Evolutionary conservation across 2,888 invertebrate genomes (phyloP), one percentile per base, ranked within the genome.

Genomic region (Cenopis cana): DNA sequence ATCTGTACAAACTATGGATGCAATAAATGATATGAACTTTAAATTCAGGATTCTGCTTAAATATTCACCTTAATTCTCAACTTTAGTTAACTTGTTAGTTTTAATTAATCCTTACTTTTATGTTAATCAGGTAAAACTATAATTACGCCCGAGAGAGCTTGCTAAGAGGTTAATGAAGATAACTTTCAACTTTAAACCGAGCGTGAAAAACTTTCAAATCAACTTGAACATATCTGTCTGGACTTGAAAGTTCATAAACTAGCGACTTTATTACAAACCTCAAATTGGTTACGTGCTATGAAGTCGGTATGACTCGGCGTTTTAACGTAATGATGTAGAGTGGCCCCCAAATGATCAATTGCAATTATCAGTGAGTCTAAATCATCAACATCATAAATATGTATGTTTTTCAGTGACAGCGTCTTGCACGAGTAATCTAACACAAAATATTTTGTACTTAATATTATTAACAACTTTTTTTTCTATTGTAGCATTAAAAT

Each of bases 201-300:
- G 49, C 24, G 49, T 49, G 29, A 17, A 49, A 29, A 61, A 18
- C 49, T 33, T 29, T 61, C 12, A 33, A 50, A 46, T 49, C 17
- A 33, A 61, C 49, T 61, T 33, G 17, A 49, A 50, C 29, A 12
- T 61, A 61, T 61, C 33, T 50, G 6, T 29, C 49, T 46, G 49
- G 49, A 18, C 46, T 60, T 17, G 6, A 11, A 12, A 61, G 29
- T 61, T 17, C 49, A 61, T 61, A 33, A 50, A 61, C 33, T 61
- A 29, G n/a, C n/a, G 33, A 8, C 55, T 55, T 29, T n/a, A n/a
- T 29, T 33, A 24, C 41, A 46, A 49, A 33, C 49, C 33, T 49
- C 61, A 29, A 14, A 50, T 50, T 29, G 17, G 49, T 46, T 24
- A 61, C 17, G 49, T 17, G 49, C 61, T 17, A 61, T 2, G 18